phyloP scores from a whole-genome alignment of 2,113 vertebrate genomes.

The Turnix velox region DNA sequence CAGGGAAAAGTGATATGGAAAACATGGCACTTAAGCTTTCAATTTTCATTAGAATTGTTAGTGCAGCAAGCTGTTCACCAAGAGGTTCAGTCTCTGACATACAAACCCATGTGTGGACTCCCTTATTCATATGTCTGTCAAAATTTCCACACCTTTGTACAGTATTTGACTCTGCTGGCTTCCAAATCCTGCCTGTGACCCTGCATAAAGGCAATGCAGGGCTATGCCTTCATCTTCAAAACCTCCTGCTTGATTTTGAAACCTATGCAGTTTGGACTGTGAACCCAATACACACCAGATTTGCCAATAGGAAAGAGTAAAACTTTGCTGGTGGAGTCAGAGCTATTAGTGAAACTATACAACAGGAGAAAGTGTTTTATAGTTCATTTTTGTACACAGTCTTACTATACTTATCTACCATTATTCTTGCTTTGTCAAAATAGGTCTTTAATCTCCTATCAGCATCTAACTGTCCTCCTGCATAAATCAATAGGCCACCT shows the following conservation, averaged over 20 bases:
- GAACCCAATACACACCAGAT: background rate
- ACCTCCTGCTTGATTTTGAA: background rate
- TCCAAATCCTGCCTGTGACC: background rate
- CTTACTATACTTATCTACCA: background rate
- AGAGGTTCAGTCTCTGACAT: background rate
- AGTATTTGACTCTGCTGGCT: background rate
- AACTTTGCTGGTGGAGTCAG: background rate
- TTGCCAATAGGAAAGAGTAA: background rate
- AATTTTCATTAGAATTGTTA: conserved; percentile 68
- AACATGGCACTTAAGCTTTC: conserved; percentile 59
- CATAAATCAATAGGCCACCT: background rate
- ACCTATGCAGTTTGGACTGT: background rate
- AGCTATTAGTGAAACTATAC: background rate
- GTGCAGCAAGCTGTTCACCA: conserved; percentile 4
- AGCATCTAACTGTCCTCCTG: background rate
- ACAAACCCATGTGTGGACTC: background rate
- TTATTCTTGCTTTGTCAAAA: background rate
- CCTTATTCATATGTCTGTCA: background rate
- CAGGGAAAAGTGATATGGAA: conserved; percentile 50
- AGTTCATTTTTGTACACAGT: background rate
- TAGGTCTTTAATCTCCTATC: background rate
- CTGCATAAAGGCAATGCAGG: background rate
- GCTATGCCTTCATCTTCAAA: background rate
- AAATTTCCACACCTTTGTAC: background rate
- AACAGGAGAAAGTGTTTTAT: background rate